Evolutionary conservation across 2,888 invertebrate species (phyloP).

Genomic region (Palloptera scutellata): DNA sequence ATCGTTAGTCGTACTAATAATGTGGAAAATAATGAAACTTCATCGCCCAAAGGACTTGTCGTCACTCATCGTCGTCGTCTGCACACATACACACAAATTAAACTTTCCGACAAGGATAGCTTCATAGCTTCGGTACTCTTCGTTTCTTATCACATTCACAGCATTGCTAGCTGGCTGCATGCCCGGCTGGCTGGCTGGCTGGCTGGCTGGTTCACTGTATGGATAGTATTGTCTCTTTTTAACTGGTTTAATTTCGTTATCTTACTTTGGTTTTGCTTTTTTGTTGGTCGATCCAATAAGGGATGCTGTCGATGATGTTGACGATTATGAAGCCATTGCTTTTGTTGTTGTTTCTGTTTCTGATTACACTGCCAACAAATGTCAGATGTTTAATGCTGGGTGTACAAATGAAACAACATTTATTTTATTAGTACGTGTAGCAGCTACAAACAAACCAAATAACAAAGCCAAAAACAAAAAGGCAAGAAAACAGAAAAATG

Average conservation of each 20-base stretch:
- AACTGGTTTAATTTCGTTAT: slow-evolving; percentile 56
- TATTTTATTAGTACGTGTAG: slow-evolving; percentile 42
- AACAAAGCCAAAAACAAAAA: slow-evolving; percentile 2
- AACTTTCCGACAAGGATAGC: slow-evolving; percentile 13
- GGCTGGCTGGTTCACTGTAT: too few relatives aligned
- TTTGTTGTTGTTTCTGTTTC: not conserved
- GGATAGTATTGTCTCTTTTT: slow-evolving; percentile 52
- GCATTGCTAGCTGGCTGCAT: not conserved
- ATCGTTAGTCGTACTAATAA: slow-evolving; percentile 59
- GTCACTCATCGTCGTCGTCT: slow-evolving; percentile 1
- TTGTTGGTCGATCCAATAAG: slow-evolving; percentile 36
- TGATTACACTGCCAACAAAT: slow-evolving; percentile 3
- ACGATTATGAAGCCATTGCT: slow-evolving; percentile 15
- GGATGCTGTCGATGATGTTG: slow-evolving; percentile 27
- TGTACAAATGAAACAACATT: slow-evolving; percentile 39
- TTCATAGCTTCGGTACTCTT: slow-evolving; percentile 9
- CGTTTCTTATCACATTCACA: slow-evolving; percentile 6
- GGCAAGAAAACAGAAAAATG: slow-evolving; percentile 4
- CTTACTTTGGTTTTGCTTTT: slow-evolving; percentile 37
- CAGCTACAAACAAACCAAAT: slow-evolving; percentile 8
- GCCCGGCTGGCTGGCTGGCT: too few relatives aligned
- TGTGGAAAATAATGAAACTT: slow-evolving; percentile 56
- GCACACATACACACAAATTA: slow-evolving; percentile 1
- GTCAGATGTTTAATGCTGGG: slow-evolving; percentile 19
- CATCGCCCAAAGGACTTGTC: slow-evolving; percentile 30